Conservation (phyloP, 1,140 invertebrate species). For the Centruroides sculpturatus region DNA sequence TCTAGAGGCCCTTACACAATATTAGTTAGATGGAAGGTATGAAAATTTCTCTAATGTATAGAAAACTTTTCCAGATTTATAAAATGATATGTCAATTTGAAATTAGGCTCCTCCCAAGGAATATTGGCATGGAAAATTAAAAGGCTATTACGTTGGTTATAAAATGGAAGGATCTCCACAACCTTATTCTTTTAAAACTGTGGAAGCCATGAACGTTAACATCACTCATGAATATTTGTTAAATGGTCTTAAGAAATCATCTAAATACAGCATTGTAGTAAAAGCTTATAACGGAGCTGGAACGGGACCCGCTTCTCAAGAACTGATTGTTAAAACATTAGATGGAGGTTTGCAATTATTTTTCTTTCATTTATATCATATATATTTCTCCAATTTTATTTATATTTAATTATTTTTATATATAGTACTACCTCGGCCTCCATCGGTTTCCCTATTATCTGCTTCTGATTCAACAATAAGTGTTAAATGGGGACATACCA, state of each 20-base stretch:
- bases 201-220: constrained; percentile 4
- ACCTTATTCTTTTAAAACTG: constrained; percentile 26
- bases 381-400: no score
- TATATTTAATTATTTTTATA: not conserved
- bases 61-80: not conserved
- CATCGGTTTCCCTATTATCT: constrained; percentile 9
- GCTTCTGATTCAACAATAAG: constrained; percentile 11
- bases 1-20: constrained; percentile 16
- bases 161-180: constrained; percentile 67
- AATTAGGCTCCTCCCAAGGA: constrained; percentile 54
- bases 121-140: constrained; percentile 86
- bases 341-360: constrained; percentile 14
- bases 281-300: constrained; percentile 22
- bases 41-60: constrained; percentile 42
- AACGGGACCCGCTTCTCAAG: constrained; percentile 20
- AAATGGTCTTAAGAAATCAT: constrained; percentile 15
- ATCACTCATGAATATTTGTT: constrained; percentile 19
- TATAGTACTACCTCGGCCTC: constrained; percentile 10
- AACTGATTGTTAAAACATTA: constrained; percentile 17
- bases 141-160: constrained; percentile 46
- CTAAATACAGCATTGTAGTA: constrained; percentile 19
- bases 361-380: not conserved
- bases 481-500: constrained; percentile 11
- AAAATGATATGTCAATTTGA: not conserved
- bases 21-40: constrained; percentile 32